Evolutionary conservation across 2,888 invertebrate genomes (phyloP).

Genomic region (Agrilus cyanescens): DNA sequence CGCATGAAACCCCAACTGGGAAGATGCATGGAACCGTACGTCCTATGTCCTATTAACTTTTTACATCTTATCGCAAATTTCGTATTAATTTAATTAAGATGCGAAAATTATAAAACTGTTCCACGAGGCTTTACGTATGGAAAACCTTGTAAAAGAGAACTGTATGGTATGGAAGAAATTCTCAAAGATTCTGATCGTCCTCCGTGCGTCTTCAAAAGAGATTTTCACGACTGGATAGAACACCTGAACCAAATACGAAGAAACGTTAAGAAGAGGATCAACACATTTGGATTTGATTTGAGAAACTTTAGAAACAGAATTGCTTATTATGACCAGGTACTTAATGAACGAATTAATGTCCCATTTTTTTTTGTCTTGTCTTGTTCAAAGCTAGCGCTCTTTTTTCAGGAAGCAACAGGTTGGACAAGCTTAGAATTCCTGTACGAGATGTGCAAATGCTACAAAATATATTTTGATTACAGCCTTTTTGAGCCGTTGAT

Average conservation of each 20-base stretch:
- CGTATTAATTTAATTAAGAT: constrained; percentile 21
- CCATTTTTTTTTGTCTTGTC: neutral
- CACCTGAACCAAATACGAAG: constrained; percentile 36
- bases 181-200: constrained; percentile 22
- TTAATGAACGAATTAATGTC: constrained; percentile 1
- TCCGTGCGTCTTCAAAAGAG: constrained; percentile 28
- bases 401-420: constrained; percentile 32
- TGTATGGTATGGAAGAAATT: constrained; percentile 38
- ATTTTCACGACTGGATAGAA: constrained; percentile 36
- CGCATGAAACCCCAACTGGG: constrained; percentile 33
- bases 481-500: constrained; percentile 39
- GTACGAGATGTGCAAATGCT: constrained; percentile 35
- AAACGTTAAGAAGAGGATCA: constrained; percentile 27
- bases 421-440: constrained; percentile 38
- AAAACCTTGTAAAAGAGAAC: constrained; percentile 26
- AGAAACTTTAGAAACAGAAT: constrained; percentile 21
- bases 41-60: neutral
- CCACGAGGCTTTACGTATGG: constrained; percentile 41
- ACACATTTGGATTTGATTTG: constrained; percentile 20
- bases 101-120: constrained; percentile 37
- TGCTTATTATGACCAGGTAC: constrained; percentile 26
- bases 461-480: constrained; percentile 38
- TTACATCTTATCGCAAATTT: constrained; percentile 2
- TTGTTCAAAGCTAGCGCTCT: neutral
- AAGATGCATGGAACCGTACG: constrained; percentile 34